Base-by-base conservation (phyloP, 2,113 vertebrate genomes). In the Columbina picui region DNA sequence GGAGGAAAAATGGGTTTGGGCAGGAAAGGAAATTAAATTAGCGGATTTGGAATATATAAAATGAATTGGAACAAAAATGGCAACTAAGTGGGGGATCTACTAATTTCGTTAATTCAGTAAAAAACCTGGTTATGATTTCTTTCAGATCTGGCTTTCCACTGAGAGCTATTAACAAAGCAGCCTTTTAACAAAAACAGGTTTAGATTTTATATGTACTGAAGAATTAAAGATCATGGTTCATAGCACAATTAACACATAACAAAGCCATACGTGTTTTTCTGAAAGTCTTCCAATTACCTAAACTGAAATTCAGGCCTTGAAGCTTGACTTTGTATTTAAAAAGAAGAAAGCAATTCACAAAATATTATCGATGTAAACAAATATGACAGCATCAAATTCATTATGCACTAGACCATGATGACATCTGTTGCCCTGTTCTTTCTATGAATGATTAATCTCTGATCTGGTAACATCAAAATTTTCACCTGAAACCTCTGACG, bases 11-110 rank as follows among this genome's bases (percentile, higher is more conserved):
- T 25, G 90, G 88, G 89, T 97, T 96, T 94, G 97, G 93, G 91
- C 93, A 84, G 93, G 97, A 94, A 71, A 97, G 94, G 95, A 97
- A 97, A 97, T 95, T 71, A 81, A 92, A 93, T 97, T 94, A 96
- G 95, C 90, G 82, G 80, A 93, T 88, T 85, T 80, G 88, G 80
- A 93, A 90, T 80, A 91, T 12, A 79, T 53, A 94, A 85, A 95
- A 89, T 45, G 9, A 96, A 79, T 23, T 64, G 80, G 92, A 88
- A 93, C 32, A 91, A 84, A 95, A 80, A 88, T 12, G 64, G 67
- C 45, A 87, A 61, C 70, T 87, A 74, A 71, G 30, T 29, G 38
- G 36, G 81, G 29, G 38, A 89, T 53, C 52, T 60, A 86, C 17
- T 65, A 47, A 87, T 63, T 64, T 32, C 50, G 12, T 55, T 50